A percentile compares a stretch with the other conserved stretches of the same genome.
phyloP scores from a whole-genome alignment of 1,140 invertebrate genomes.

The Stegodyphus mimosarum region DNA sequence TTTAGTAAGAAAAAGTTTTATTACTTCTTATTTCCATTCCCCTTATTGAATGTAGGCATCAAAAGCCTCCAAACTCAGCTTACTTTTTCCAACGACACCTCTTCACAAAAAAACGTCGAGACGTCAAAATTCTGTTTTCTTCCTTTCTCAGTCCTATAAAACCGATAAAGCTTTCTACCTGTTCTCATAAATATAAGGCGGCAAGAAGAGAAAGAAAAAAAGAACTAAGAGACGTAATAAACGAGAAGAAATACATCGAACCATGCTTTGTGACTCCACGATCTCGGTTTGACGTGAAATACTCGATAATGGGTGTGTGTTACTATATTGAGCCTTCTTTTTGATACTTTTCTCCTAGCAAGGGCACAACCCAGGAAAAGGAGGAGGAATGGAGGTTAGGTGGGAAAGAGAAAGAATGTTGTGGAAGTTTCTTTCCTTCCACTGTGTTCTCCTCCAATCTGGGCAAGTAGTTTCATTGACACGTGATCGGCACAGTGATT shows the following conservation, averaged over 20 bases:
- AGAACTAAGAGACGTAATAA: not conserved
- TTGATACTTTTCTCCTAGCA: not conserved
- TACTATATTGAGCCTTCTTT: slow-evolving; percentile 24
- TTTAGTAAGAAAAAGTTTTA: no score
- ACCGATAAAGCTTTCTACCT: slow-evolving; percentile 23
- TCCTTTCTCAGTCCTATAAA: slow-evolving; percentile 6
- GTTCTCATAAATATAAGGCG: slow-evolving; percentile 22
- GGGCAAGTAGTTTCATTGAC: slow-evolving; percentile 32
- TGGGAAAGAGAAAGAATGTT: slow-evolving; percentile 22
- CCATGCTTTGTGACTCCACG: slow-evolving; percentile 25
- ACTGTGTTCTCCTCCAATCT: slow-evolving; percentile 28
- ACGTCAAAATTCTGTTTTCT: not conserved
- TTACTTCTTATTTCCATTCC: no score
- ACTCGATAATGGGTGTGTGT: slow-evolving; percentile 32
- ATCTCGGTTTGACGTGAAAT: slow-evolving; percentile 22
- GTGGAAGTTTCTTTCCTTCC: not conserved
- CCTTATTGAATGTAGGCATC: no score
- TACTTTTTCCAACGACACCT: no score
- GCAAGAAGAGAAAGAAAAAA: not conserved
- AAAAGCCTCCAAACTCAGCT: no score
- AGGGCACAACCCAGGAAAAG: not conserved
- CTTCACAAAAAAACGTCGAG: not conserved
- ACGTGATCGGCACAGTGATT: slow-evolving; percentile 42
- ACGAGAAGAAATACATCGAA: not conserved
- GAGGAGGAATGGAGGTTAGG: not conserved